Evolutionary conservation across 2,113 vertebrate genomes (phyloP).

Genomic region (Numida meleagris): DNA sequence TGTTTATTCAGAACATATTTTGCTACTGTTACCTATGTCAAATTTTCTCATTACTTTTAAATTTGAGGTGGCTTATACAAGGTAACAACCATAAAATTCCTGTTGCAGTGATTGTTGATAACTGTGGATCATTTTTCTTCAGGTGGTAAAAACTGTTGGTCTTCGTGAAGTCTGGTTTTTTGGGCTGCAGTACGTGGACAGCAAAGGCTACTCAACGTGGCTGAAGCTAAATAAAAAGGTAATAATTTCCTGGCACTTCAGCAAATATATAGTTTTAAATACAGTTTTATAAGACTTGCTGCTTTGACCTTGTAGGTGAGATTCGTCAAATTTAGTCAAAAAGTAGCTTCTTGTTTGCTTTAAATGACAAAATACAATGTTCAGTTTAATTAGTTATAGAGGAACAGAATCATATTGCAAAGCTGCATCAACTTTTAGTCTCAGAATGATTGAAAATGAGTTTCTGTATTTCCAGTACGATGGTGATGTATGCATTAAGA

Average conservation of each 20-base stretch:
- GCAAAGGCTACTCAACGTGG: constrained; percentile 97
- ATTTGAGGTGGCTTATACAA: not conserved
- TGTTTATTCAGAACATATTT: not conserved
- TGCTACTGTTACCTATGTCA: not conserved
- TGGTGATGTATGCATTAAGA: not conserved
- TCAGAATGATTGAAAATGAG: not conserved
- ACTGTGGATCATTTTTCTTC: constrained; percentile 31
- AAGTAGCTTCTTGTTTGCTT: not conserved
- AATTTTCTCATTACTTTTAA: not conserved
- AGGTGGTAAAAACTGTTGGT: constrained; percentile 99
- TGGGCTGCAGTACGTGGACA: constrained; percentile 95
- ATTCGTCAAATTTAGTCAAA: not conserved
- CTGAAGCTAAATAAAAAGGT: constrained; percentile 99
- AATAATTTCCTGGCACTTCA: not conserved
- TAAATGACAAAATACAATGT: not conserved
- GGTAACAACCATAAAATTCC: not conserved
- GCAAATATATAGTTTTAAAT: not conserved
- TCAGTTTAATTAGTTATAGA: not conserved
- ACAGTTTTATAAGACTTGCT: not conserved
- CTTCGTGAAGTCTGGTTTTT: constrained; percentile 99
- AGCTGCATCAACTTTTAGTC: not conserved
- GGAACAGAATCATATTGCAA: not conserved
- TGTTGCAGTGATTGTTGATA: not conserved
- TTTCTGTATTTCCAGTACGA: not conserved
- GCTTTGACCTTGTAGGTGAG: not conserved